Evolutionary conservation across 35 echinoderm and acorn worm genomes (phyloP).

Genomic region (Chiridota heheva): DNA sequence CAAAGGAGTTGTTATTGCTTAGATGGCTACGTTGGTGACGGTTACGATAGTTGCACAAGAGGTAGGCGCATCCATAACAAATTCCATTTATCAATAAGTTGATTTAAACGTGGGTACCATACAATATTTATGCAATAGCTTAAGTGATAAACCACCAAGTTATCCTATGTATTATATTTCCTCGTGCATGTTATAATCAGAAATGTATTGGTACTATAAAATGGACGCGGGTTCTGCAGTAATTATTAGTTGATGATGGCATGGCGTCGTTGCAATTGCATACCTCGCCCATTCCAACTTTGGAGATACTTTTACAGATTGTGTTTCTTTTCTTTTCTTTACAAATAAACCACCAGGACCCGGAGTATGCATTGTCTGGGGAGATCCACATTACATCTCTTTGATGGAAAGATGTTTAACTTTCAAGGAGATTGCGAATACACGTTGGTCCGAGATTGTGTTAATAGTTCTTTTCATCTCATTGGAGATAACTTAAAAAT

Average conservation of each 20-base stretch:
- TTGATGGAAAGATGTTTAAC: constrained; percentile 53
- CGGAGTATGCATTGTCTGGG: constrained; percentile 55
- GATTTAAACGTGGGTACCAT: neutral
- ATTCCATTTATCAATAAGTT: too few relatives aligned
- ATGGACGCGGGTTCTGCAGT: too few relatives aligned
- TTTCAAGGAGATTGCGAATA: constrained; percentile 86
- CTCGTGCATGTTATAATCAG: too few relatives aligned
- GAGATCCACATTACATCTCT: constrained; percentile 81
- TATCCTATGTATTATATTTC: neutral
- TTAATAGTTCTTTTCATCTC: constrained; percentile 23
- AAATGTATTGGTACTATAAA: too few relatives aligned
- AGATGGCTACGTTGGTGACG: constrained; percentile 5
- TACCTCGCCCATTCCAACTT: neutral
- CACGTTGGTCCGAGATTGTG: constrained; percentile 50
- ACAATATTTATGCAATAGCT: neutral
- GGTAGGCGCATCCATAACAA: too few relatives aligned
- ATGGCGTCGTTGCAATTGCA: constrained; percentile 3
- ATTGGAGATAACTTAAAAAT: constrained; percentile 53
- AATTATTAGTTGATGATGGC: too few relatives aligned
- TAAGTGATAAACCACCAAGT: neutral
- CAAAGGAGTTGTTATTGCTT: constrained; percentile 54
- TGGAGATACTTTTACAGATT: neutral
- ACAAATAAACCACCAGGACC: constrained; percentile 32
- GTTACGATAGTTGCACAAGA: too few relatives aligned
- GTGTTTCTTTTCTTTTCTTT: neutral